Conservation (phyloP, 92 coral and sea anemone species). For the Porites rus region DNA sequence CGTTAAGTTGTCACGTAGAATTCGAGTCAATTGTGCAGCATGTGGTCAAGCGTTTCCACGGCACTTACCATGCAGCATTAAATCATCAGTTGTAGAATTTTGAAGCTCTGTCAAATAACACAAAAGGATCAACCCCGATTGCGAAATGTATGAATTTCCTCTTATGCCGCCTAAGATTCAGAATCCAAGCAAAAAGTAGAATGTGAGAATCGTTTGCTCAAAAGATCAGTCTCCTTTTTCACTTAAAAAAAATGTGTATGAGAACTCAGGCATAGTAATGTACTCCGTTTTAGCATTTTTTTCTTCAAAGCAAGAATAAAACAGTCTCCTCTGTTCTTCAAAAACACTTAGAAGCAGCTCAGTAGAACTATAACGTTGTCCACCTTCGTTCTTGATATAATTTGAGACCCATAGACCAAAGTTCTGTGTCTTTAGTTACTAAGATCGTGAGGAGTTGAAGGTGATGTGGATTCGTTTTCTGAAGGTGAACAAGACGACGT, state of each 20-base stretch:
- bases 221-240: too few species aligned
- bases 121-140: neutral
- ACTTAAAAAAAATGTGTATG: too few species aligned
- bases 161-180: neutral
- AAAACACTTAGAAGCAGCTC: too few species aligned
- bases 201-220: neutral
- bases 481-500: constrained; percentile 65
- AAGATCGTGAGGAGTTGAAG: constrained; percentile 8
- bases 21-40: too few species aligned
- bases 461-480: constrained; percentile 23
- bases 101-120: neutral
- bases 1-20: too few species aligned
- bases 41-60: neutral
- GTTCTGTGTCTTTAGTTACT: neutral
- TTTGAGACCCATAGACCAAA: neutral
- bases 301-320: too few species aligned
- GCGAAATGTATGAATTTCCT: neutral
- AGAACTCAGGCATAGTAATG: too few species aligned
- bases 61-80: neutral
- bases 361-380: too few species aligned
- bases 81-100: neutral
- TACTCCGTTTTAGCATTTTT: too few species aligned
- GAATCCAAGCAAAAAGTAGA: neutral
- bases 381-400: too few species aligned
- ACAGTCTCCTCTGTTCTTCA: too few species aligned